These are phyloP conservation scores for Dicranocentrus wangi DNA, from an alignment of 2,888 invertebrate species.

Conservation along the genomic window DNA sequence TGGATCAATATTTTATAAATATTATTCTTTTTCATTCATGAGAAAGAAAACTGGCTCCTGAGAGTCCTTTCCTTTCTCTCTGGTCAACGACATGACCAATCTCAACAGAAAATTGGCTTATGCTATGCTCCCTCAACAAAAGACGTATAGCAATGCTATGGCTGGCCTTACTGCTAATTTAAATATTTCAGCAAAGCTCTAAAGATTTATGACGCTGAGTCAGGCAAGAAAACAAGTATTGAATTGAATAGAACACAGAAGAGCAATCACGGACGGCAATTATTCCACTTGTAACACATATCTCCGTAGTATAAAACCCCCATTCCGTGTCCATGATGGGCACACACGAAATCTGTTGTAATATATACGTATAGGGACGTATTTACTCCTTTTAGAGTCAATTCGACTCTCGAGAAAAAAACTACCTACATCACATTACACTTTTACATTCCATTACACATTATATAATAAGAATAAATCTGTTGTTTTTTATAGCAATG, in stretches of 20 bases:
- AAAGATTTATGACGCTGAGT: slow-evolving; percentile 40
- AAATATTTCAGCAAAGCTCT: slow-evolving; percentile 42
- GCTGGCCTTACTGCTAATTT: slow-evolving; percentile 49
- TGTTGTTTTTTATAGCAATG: slow-evolving; percentile 9
- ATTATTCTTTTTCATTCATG: slow-evolving; percentile 45
- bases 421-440: background rate
- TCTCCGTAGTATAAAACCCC: no score
- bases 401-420: background rate
- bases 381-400: background rate
- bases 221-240: slow-evolving; percentile 10
- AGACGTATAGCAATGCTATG: slow-evolving; percentile 2
- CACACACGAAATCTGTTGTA: background rate
- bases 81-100: slow-evolving; percentile 54
- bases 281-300: slow-evolving; percentile 9
- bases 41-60: slow-evolving; percentile 18
- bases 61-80: slow-evolving; percentile 16
- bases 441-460: background rate
- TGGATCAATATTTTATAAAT: slow-evolving; percentile 55
- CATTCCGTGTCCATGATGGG: no score
- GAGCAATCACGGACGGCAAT: slow-evolving; percentile 6
- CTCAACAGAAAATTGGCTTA: slow-evolving; percentile 41
- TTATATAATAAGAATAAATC: slow-evolving; percentile 3
- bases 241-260: slow-evolving; percentile 10
- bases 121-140: slow-evolving; percentile 22
- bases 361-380: no score